These are phyloP conservation scores for Catostylus mosaicus DNA, from an alignment of 30 jellyfish, hydroid and myxozoan species.

Conservation along the genomic window DNA sequence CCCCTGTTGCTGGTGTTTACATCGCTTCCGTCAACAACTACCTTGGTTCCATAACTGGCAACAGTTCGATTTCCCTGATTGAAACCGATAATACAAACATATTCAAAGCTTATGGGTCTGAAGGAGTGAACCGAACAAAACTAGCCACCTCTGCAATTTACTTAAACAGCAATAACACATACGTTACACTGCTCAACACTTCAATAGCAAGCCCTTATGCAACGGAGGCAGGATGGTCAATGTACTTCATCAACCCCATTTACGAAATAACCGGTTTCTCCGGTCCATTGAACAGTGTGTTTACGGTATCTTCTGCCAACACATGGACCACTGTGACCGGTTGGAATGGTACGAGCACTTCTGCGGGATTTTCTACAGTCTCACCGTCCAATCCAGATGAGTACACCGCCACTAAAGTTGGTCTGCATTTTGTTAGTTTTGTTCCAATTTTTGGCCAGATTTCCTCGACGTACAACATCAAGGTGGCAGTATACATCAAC, in stretches of 20 bases:
- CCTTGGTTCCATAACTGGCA: slow-evolving; percentile 66
- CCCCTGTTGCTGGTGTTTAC: slow-evolving; percentile 71
- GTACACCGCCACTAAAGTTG: slow-evolving; percentile 61
- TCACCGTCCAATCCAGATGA: slow-evolving; percentile 39
- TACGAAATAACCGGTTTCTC: slow-evolving; percentile 42
- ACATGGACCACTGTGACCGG: slow-evolving; percentile 55
- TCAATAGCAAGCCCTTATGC: slow-evolving; percentile 16
- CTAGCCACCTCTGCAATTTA: slow-evolving; percentile 55
- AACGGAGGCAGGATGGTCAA: slow-evolving; percentile 67
- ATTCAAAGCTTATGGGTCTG: slow-evolving; percentile 55
- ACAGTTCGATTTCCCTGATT: slow-evolving; percentile 49
- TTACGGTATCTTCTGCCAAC: slow-evolving; percentile 9
- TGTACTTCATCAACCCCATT: slow-evolving; percentile 58
- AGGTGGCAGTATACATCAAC: slow-evolving; percentile 59
- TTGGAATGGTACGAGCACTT: slow-evolving; percentile 42
- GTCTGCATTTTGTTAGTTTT: slow-evolving; percentile 72
- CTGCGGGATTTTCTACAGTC: slow-evolving; percentile 39
- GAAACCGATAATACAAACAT: slow-evolving; percentile 26
- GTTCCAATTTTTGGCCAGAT: slow-evolving; percentile 38
- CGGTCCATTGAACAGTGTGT: slow-evolving; percentile 22
- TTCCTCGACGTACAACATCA: slow-evolving; percentile 17
- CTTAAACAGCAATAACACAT: slow-evolving; percentile 19
- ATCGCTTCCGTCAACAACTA: slow-evolving; percentile 67
- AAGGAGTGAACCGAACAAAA: slow-evolving; percentile 63
- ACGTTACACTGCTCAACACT: slow-evolving; percentile 24